phyloP scores from a whole-genome alignment of 2,888 invertebrate species.

The Cryptophagus acutangulus region DNA sequence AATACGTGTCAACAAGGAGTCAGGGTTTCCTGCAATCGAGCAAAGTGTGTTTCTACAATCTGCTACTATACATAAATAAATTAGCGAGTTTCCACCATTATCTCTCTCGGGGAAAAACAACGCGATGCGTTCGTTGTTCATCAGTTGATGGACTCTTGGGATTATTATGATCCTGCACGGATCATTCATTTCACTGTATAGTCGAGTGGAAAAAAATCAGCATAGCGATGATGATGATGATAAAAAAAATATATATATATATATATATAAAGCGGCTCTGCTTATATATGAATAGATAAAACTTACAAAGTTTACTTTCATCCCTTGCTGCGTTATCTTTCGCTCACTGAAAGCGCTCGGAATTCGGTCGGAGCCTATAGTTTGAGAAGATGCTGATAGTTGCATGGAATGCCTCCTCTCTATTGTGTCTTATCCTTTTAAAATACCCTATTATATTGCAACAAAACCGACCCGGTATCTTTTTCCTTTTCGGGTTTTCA shows the following conservation, averaged over 20 bases:
- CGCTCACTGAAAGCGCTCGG: too few relatives aligned
- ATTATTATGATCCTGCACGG: conserved; percentile 23
- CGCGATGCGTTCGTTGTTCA: conserved; percentile 24
- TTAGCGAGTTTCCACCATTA: conserved; percentile 32
- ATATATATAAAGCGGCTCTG: too few relatives aligned
- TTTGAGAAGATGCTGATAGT: conserved; percentile 18
- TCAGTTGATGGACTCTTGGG: conserved; percentile 37
- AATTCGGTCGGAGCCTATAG: too few relatives aligned
- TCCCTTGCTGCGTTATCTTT: too few relatives aligned
- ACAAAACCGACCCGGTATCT: conserved; percentile 11
- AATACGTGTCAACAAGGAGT: conserved; percentile 6
- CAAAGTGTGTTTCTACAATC: conserved; percentile 20
- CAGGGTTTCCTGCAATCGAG: conserved; percentile 3
- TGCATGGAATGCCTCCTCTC: conserved; percentile 18
- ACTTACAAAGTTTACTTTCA: conserved; percentile 18
- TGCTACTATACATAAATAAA: conserved; percentile 34
- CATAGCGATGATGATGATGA: conserved; percentile 22
- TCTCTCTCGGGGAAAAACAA: conserved; percentile 23
- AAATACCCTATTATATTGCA: conserved; percentile 14
- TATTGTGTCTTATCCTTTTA: conserved; percentile 12
- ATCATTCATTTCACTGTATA: conserved; percentile 30
- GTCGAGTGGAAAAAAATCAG: conserved; percentile 32
- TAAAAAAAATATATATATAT: conserved; percentile 9
- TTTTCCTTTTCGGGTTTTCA: too few relatives aligned
- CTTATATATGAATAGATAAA: conserved; percentile 30